These are phyloP conservation scores for Ophioninae sp. DNA, from an alignment of 2,888 invertebrate species.

Conservation along the genomic window DNA sequence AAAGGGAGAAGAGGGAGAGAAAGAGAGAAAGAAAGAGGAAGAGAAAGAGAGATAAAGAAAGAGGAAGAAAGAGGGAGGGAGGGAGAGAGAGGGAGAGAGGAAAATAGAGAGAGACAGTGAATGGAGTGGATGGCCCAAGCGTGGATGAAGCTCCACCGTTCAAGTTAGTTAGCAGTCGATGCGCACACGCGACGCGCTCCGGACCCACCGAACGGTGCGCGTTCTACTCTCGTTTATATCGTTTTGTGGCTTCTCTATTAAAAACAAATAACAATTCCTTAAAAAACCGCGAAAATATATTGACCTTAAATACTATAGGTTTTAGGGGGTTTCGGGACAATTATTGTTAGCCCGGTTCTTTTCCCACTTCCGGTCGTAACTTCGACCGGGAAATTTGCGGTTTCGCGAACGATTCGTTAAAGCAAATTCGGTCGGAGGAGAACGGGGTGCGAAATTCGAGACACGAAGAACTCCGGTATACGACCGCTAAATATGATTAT, in stretches of 20 bases:
- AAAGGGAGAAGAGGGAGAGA: too few relatives aligned
- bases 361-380: too few relatives aligned
- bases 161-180: slow-evolving; percentile 80
- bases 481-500: slow-evolving; percentile 25
- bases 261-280: slow-evolving; percentile 18
- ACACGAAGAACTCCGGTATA: neutral
- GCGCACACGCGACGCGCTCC: slow-evolving; percentile 79
- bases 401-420: slow-evolving; percentile 31
- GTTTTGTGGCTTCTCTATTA: slow-evolving; percentile 18
- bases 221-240: slow-evolving; percentile 33
- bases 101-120: slow-evolving; percentile 47
- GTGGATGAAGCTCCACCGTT: slow-evolving; percentile 72
- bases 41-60: slow-evolving; percentile 45
- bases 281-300: neutral
- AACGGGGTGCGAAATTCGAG: neutral
- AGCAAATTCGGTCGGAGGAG: neutral
- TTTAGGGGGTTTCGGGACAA: slow-evolving; percentile 25
- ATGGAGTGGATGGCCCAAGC: slow-evolving; percentile 65
- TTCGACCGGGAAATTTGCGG: slow-evolving; percentile 56
- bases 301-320: neutral
- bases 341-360: too few relatives aligned
- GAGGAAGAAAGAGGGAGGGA: slow-evolving; percentile 28
- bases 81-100: slow-evolving; percentile 42
- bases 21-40: slow-evolving; percentile 9
- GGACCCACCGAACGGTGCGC: slow-evolving; percentile 70